Evolutionary conservation across 2,113 vertebrate genomes (phyloP), one percentile per base, ranked within the genome.

Genomic region (Martes martes): DNA sequence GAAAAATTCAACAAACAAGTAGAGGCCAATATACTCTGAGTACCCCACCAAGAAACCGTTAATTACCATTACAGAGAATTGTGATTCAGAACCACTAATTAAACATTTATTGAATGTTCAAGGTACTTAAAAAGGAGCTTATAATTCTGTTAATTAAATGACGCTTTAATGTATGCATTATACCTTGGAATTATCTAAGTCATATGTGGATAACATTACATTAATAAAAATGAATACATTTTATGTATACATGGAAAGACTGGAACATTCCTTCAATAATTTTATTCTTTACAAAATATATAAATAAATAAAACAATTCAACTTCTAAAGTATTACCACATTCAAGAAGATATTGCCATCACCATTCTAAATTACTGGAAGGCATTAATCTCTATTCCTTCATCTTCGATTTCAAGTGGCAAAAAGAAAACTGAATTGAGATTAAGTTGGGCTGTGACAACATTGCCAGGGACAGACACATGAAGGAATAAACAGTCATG

Each of bases 301-400:
- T 67, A 94, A 95, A 98, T 97, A 97, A 98, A 97, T 96, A 97
- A 79, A 92, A 91, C 2, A 79, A 47, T 81, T 69, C 90, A 76
- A 36, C 18, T 42, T 95, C 61, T 67, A 33, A 78, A 96, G n/a
- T 24, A 39, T 92, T 65, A 79, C 61, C 39, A 69, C 5, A 13
- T 59, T 78, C 23, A 86, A 23, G n/a, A 73, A 67, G 13, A 73
- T 13, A 26, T 4, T 87, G 45, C 19, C 36, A 24, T 42, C 15
- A 67, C 16, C 50, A 42, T 55, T 86, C 52, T 80, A 59, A 42
- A 11, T 63, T 63, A 90, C 8, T 33, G 28, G 42, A 86, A 74
- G 1, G 26, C 57, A 19, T 79, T 42, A 6, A 6, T 65, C 78
- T 94, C n/a, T 50, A 14, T 59, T 91, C 73, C 28, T 96, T 89